These are phyloP conservation scores for Metopolophium dirhodum DNA, from an alignment of 1,140 invertebrate species.

Conservation along the genomic window DNA sequence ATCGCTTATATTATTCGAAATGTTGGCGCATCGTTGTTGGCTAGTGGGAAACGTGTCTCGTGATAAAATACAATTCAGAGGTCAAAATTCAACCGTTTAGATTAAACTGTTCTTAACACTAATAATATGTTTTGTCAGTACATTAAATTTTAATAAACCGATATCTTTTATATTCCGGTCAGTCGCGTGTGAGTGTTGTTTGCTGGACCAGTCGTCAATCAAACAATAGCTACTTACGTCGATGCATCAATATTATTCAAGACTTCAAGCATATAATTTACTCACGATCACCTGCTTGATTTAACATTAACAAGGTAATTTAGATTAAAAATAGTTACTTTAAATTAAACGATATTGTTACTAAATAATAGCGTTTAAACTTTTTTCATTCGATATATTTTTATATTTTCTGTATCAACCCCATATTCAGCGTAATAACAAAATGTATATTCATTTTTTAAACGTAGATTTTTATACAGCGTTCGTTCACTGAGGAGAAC, in stretches of 20 bases:
- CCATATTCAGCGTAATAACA: not conserved
- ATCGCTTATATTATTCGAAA: not conserved
- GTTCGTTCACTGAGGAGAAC: not conserved
- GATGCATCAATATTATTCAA: not conserved
- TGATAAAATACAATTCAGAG: slow-evolving; percentile 41
- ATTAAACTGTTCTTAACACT: slow-evolving; percentile 45
- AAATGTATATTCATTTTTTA: slow-evolving; percentile 24
- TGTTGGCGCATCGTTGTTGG: slow-evolving; percentile 21
- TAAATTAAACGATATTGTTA: not conserved
- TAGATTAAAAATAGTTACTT: not conserved
- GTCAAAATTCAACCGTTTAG: slow-evolving; percentile 47
- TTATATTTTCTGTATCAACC: not conserved
- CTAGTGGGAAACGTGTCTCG: slow-evolving; percentile 35
- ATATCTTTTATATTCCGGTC: slow-evolving; percentile 31
- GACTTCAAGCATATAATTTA: not conserved
- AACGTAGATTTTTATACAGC: not conserved
- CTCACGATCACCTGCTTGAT: not conserved
- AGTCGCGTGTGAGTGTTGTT: slow-evolving; percentile 46
- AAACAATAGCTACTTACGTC: slow-evolving; percentile 17
- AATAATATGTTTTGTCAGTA: slow-evolving; percentile 42
- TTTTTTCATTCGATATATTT: not conserved
- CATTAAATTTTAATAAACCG: slow-evolving; percentile 36
- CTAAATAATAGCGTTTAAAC: not conserved
- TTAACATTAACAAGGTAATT: slow-evolving; percentile 3
- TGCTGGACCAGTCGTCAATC: not conserved